Evolutionary conservation across 2,113 vertebrate genomes (phyloP).

Genomic region (Trinectes maculatus): DNA sequence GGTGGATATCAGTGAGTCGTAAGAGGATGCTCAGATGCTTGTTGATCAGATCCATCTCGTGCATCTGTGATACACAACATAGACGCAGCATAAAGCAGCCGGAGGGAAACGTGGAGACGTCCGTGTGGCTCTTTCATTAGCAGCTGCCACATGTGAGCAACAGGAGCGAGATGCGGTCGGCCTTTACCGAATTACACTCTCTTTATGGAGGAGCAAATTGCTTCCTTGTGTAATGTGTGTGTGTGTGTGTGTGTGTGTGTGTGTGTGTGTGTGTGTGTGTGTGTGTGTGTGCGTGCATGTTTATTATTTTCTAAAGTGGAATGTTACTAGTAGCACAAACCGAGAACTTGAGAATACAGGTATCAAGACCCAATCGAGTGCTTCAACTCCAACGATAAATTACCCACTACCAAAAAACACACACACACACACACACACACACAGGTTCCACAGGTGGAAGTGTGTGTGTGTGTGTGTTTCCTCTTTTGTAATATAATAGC

Average conservation of each 20-base stretch:
- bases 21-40: constrained; percentile 32
- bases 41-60: constrained; percentile 36
- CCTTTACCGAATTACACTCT: constrained; percentile 63
- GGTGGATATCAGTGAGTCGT: constrained; percentile 41
- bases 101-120: constrained; percentile 61
- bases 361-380: constrained; percentile 23
- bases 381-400: constrained; percentile 38
- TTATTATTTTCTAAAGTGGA: too few relatives aligned
- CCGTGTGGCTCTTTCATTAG: constrained; percentile 55
- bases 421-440: too few relatives aligned
- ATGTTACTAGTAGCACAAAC: constrained; percentile 21
- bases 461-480: constrained; percentile 51
- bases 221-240: constrained; percentile 54
- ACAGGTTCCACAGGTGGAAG: constrained; percentile 39
- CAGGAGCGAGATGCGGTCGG: constrained; percentile 38
- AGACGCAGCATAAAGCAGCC: constrained; percentile 65
- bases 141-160: constrained; percentile 58
- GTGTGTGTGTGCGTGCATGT: constrained; percentile 2
- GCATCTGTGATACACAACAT: constrained; percentile 51
- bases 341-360: constrained; percentile 5
- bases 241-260: constrained; percentile 4
- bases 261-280: constrained; percentile 11
- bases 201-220: constrained; percentile 68
- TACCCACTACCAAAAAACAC: constrained; percentile 22
- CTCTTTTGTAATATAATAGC: constrained; percentile 49